phyloP scores from a whole-genome alignment of 92 coral and sea anemone genomes.

The Montipora capitata region DNA sequence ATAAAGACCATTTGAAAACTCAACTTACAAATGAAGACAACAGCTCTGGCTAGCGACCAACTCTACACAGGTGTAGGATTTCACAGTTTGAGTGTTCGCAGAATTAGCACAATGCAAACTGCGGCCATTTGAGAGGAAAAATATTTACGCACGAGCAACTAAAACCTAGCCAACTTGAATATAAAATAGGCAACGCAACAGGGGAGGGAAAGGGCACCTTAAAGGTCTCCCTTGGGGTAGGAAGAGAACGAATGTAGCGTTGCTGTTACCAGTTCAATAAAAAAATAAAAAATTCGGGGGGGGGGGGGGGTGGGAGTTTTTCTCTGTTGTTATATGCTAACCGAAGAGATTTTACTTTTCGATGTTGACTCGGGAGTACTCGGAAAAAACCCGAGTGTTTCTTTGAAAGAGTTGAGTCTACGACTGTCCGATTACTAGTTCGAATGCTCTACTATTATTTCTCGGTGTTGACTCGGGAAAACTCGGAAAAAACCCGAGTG shows the following conservation, averaged over 20 bases:
- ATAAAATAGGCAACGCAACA: not conserved
- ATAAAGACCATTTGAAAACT: not conserved
- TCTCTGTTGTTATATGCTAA: no score
- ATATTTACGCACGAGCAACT: conserved; percentile 10
- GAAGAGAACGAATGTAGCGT: not conserved
- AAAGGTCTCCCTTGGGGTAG: not conserved
- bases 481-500: no score
- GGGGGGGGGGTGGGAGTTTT: no score
- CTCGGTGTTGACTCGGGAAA: no score
- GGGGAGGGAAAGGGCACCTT: not conserved
- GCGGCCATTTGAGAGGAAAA: not conserved
- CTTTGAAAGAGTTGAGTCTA: no score
- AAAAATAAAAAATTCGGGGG: no score
- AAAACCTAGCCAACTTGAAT: not conserved
- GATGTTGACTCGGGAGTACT: no score
- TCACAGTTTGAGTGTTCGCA: not conserved
- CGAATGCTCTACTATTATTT: no score
- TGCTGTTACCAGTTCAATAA: not conserved
- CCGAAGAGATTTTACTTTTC: no score
- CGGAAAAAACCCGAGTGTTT: no score
- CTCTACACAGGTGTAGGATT: not conserved
- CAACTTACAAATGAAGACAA: not conserved
- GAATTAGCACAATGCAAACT: not conserved
- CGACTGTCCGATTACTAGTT: no score
- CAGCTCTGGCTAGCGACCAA: not conserved